These are phyloP conservation scores for Tethea ocularis DNA, from an alignment of 2,888 invertebrate species.

Conservation along the genomic window DNA sequence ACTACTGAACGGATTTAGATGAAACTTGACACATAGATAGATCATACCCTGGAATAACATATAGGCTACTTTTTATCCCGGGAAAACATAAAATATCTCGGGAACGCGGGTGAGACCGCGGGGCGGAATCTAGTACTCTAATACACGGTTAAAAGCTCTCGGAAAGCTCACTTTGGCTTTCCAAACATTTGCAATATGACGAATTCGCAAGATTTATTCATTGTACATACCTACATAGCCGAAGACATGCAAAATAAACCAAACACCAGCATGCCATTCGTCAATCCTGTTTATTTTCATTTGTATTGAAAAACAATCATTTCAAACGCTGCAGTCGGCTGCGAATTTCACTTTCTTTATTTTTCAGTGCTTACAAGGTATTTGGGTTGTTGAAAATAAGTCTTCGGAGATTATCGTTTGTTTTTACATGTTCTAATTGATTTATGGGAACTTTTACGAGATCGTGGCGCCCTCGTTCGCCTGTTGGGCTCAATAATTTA, in stretches of 20 bases:
- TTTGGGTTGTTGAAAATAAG: slow-evolving; percentile 34
- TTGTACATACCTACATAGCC: neutral
- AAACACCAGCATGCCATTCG: slow-evolving; percentile 19
- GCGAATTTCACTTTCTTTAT: neutral
- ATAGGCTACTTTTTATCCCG: too few relatives aligned
- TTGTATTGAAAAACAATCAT: slow-evolving; percentile 27
- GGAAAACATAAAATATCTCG: too few relatives aligned
- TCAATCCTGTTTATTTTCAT: slow-evolving; percentile 27
- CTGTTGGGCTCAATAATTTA: neutral
- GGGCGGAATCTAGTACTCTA: too few relatives aligned
- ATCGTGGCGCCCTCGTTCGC: slow-evolving; percentile 7
- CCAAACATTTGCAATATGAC: neutral
- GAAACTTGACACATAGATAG: too few relatives aligned
- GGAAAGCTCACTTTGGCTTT: neutral
- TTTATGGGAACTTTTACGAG: slow-evolving; percentile 24
- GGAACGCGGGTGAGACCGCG: too few relatives aligned
- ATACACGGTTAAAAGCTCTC: too few relatives aligned
- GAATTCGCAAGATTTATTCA: neutral
- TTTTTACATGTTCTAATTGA: slow-evolving; percentile 31
- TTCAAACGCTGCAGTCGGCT: slow-evolving; percentile 18
- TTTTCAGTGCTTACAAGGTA: slow-evolving; percentile 20
- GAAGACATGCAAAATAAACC: slow-evolving; percentile 20
- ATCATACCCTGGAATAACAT: too few relatives aligned
- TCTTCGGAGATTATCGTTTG: slow-evolving; percentile 16
- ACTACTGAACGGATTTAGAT: too few relatives aligned